A percentile compares a stretch with the other conserved stretches of the same genome.
Evolutionary conservation across 2,797 vertebrate genomes (phyloP).

Genomic region (Oreonectes daqikongensis): DNA sequence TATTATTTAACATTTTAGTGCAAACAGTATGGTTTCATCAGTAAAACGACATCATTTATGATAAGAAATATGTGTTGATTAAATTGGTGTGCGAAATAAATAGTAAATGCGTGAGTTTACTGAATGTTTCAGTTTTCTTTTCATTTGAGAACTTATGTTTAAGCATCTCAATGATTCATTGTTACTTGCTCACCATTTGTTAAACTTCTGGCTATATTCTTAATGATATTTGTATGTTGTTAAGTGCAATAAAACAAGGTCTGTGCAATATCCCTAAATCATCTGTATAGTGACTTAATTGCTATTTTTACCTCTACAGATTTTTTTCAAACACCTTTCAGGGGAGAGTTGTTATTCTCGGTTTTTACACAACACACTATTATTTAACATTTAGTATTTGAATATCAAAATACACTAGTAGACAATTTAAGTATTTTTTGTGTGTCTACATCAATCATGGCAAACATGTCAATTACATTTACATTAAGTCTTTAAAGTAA

Average conservation of each 20-base stretch:
- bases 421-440: no score
- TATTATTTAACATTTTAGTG: not conserved
- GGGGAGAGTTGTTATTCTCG: no score
- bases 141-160: constrained; percentile 35
- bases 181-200: constrained; percentile 18
- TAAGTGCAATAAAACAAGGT: constrained; percentile 75
- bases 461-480: no score
- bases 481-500: no score
- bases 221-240: constrained; percentile 64
- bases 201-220: constrained; percentile 55
- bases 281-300: not conserved
- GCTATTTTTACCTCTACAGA: not conserved
- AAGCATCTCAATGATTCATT: constrained; percentile 45
- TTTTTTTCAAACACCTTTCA: not conserved
- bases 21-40: not conserved
- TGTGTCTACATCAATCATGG: no score
- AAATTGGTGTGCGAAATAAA: not conserved
- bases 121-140: constrained; percentile 54
- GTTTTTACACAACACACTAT: no score
- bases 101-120: constrained; percentile 16
- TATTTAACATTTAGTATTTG: no score
- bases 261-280: constrained; percentile 52
- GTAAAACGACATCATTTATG: not conserved
- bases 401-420: not conserved
- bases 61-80: constrained; percentile 4